Evolutionary conservation across 2,797 vertebrate genomes (phyloP), one percentile per base, ranked within the genome.

Genomic region (Neosalanx taihuensis): DNA sequence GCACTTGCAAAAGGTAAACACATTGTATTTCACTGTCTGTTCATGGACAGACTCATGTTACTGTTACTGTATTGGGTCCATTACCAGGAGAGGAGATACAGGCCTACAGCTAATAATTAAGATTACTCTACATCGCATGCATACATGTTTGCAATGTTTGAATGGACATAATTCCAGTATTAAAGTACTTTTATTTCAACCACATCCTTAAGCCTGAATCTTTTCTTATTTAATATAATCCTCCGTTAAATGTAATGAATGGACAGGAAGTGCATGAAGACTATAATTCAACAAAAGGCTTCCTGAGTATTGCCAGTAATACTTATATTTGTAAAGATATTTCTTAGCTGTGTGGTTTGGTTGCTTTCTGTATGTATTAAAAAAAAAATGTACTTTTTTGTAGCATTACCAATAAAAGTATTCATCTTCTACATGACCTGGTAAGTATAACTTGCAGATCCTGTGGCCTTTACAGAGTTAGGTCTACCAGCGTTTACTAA

Each of bases 1-100:
- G 68, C 85, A 79, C 79, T 73, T 72, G 71, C 85, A 57, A 73
- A 85, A 93, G 92, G 91, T 93, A 93, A 93, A 87, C 75, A 86
- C 35, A 83, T 75, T 81, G 81, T 79, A 85, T 86, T 70, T 77
- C 61, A 17, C 73, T 81, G 81, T 83, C 72, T 80, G 80, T 83
- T 82, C 82, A 87, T 79, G 81, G 87, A 83, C 85, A 72, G 76
- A 81, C 79, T 75, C 77, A 31, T 66, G 73, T 72, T 73, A 57
- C 75, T 71, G 79, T 82, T n/a, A 63, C 76, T 66, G 77, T 82
- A 65, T 70, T 35, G n/a, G 75, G 71, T 65, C 76, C 71, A 70
- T 37, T 73, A 74, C 60, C 69, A 7, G 1, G 3, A n/a, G 13
- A 75, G 63, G 64, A 9, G 72, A 78, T 46, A 79, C 63, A 80